Evolutionary conservation across 2,113 vertebrate species (phyloP), one percentile per base, ranked within the genome.

Genomic region (Cinclus mexicanus): DNA sequence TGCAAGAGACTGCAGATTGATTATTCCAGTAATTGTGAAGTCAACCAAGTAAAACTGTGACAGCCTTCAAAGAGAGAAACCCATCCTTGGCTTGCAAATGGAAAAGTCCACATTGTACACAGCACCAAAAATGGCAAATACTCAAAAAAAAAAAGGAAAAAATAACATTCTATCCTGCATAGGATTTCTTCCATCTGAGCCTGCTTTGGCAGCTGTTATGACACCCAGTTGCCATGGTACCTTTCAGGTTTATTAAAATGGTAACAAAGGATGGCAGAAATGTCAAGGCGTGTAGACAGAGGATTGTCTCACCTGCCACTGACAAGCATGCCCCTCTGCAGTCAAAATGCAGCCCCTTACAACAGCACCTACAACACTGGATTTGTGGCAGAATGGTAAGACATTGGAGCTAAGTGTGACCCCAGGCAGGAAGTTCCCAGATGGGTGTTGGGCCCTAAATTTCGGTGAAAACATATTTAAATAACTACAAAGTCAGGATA

Each of bases 171-270:
- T 59, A 47, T 21, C 33, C 59, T 80, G 29, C 20, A 77, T 3
- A 80, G 46, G 16, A 90, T 91, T 94, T 83, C 31, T 83, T 86
- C 56, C 39, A 77, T 59, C 39, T 41, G 13, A 93, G 55, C 31
- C 46, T 83, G 41, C 74, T 84, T 91, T 15, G 24, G 64, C 71
- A 83, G 63, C 46, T 94, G 49, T 87, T 83, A 86, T 70, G 84
- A 91, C 61, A 79, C 42, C 68, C 79, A 81, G 91, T 81, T 95
- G 86, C 89, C 60, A 92, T 83, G 75, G 85, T 29, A 81, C 87
- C 71, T 93, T 70, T 28, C 44, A 93, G 64, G 64, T 92, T 96
- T 94, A 90, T 93, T 96, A 95, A 87, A 85, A 72, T 2, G 13
- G 50, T 70, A 91, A 91, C 57, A 94, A 89, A 90, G 39, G 55